phyloP scores from a whole-genome alignment of 2,888 invertebrate genomes.

The Oscheius sp. region DNA sequence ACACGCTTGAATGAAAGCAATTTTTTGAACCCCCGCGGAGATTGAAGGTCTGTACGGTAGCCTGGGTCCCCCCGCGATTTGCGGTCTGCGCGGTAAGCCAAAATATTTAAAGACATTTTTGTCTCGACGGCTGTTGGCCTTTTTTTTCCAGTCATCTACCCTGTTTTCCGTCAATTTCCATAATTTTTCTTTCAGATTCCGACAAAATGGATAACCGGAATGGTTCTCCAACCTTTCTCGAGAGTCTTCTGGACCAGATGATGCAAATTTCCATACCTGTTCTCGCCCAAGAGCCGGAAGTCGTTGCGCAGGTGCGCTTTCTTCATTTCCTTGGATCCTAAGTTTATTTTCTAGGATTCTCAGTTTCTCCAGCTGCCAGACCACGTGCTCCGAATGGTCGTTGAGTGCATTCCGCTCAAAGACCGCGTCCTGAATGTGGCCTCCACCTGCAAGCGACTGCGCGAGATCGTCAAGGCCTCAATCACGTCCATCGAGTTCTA shows the following conservation, averaged over 20 bases:
- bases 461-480: conserved; percentile 42
- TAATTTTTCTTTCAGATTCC: background rate
- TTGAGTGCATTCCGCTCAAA: conserved; percentile 47
- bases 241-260: conserved; percentile 16
- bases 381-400: conserved; percentile 40
- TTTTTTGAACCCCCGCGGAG: background rate
- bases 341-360: conserved; percentile 36
- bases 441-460: conserved; percentile 42
- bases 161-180: background rate
- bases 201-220: conserved; percentile 15
- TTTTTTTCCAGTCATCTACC: background rate
- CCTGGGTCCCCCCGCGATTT: background rate
- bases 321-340: background rate
- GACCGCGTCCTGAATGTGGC: conserved; percentile 41
- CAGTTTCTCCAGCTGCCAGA: conserved; percentile 40
- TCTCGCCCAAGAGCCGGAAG: background rate
- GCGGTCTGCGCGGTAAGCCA: background rate
- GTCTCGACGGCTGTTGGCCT: background rate
- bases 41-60: background rate
- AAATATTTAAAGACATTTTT: conserved; percentile 13
- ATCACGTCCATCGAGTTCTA: conserved; percentile 50
- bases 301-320: conserved; percentile 8
- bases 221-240: conserved; percentile 7
- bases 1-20: background rate
- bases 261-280: conserved; percentile 11